Evolutionary conservation across 2,113 vertebrate species (phyloP).

Genomic region (Hippotragus niger): DNA sequence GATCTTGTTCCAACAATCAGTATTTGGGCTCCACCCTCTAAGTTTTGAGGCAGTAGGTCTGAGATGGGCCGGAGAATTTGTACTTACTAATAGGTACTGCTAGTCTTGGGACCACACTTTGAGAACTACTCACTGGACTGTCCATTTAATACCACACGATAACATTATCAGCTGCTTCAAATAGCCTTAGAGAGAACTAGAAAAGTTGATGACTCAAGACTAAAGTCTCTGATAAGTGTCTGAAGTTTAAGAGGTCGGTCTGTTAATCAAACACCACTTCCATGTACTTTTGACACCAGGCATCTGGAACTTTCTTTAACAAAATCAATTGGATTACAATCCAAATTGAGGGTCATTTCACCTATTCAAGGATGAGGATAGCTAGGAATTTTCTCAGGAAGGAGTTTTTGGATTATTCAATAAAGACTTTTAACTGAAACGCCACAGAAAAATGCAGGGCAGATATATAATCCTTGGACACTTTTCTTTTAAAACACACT

Average conservation of each 20-base stretch:
- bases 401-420: not conserved
- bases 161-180: not conserved
- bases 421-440: not conserved
- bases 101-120: not conserved
- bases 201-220: not conserved
- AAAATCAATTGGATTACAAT: not conserved
- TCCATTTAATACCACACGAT: not conserved
- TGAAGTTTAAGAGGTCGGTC: not conserved
- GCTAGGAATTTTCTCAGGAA: not conserved
- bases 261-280: not conserved
- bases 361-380: not conserved
- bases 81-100: not conserved
- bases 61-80: not conserved
- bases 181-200: not conserved
- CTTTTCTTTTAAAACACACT: not conserved
- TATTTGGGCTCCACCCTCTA: rapidly evolving
- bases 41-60: not conserved
- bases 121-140: not conserved
- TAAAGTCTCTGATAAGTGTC: not conserved
- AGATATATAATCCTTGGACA: not conserved
- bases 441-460: not conserved
- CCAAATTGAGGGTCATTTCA: not conserved
- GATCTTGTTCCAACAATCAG: not conserved
- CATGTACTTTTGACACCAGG: not conserved
- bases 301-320: not conserved